Conservation (phyloP, 1,140 invertebrate genomes). For the Pseudomyrmex sp. region DNA sequence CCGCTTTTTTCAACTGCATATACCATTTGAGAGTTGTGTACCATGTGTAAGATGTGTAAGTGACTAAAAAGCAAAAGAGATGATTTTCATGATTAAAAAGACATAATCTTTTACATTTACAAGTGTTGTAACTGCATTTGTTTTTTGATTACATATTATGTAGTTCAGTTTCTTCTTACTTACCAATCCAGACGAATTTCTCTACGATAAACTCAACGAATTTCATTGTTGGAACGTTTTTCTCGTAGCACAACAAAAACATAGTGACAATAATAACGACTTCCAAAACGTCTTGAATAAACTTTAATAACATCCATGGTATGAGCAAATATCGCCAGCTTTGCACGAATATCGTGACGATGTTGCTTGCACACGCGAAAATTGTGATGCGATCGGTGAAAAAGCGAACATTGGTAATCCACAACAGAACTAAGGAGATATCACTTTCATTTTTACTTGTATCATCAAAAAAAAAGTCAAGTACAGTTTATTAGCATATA, state of each 20-base stretch:
- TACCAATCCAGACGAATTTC: conserved; percentile 70
- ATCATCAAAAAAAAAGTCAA: background rate
- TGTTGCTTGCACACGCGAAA: conserved; percentile 69
- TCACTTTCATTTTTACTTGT: conserved; percentile 25
- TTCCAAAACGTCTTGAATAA: conserved; percentile 73
- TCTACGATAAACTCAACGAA: conserved; percentile 71
- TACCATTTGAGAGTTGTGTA: conserved; percentile 66
- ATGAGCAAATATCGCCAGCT: conserved; percentile 68
- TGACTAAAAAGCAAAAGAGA: background rate
- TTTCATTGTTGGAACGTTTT: conserved; percentile 51
- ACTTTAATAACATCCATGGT: conserved; percentile 76
- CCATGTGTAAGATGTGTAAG: conserved; percentile 67
- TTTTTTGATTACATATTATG: background rate
- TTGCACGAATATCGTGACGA: conserved; percentile 75
- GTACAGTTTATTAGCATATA: background rate
- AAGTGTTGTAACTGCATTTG: background rate
- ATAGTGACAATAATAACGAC: conserved; percentile 61
- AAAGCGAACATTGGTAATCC: conserved; percentile 69
- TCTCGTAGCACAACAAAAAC: conserved; percentile 67
- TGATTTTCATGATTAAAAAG: background rate
- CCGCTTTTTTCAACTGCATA: conserved; percentile 44
- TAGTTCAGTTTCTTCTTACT: conserved; percentile 33
- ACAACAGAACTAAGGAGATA: conserved; percentile 70
- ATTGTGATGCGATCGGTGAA: conserved; percentile 69
- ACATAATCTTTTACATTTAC: background rate